Percentiles rank a stretch among this genome's conserved stretches.
These are phyloP conservation scores for Myotis davidii DNA, from an alignment of 2,113 vertebrate species.

Conservation along the genomic window DNA sequence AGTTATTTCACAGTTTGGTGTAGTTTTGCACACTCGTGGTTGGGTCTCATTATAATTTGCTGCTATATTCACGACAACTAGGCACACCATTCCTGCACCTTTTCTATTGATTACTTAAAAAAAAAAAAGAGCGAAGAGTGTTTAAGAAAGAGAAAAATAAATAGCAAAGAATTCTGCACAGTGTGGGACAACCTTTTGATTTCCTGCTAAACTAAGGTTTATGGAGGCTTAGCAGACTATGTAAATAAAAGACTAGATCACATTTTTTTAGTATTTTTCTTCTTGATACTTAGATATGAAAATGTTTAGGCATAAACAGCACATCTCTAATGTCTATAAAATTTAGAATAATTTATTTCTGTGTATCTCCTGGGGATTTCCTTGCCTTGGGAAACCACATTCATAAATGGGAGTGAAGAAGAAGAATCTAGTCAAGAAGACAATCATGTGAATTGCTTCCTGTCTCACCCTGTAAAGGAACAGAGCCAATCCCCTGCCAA, in stretches of 20 bases:
- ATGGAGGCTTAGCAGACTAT: constrained; percentile 61
- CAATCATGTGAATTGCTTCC: neutral
- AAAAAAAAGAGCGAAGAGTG: neutral
- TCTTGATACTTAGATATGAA: constrained; percentile 65
- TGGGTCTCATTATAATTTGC: constrained; percentile 22
- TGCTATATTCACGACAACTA: neutral
- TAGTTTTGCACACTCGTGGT: neutral
- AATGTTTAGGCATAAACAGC: constrained; percentile 14
- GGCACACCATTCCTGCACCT: neutral
- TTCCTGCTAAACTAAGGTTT: constrained; percentile 67
- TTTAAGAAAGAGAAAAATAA: constrained; percentile 47
- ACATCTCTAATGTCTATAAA: neutral
- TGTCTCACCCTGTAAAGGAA: neutral
- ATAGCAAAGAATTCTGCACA: neutral
- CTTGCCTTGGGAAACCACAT: neutral
- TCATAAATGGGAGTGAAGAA: neutral
- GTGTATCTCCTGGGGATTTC: neutral
- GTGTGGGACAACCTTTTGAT: constrained; percentile 29
- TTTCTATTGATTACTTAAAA: neutral
- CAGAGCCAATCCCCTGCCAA: neutral
- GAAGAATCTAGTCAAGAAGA: neutral
- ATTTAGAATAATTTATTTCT: constrained; percentile 6
- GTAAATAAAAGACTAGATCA: constrained; percentile 68
- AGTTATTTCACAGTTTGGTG: constrained; percentile 37
- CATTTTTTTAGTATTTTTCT: constrained; percentile 63